Evolutionary conservation across 2,888 invertebrate species (phyloP).

Genomic region (Limnephilus lunatus): DNA sequence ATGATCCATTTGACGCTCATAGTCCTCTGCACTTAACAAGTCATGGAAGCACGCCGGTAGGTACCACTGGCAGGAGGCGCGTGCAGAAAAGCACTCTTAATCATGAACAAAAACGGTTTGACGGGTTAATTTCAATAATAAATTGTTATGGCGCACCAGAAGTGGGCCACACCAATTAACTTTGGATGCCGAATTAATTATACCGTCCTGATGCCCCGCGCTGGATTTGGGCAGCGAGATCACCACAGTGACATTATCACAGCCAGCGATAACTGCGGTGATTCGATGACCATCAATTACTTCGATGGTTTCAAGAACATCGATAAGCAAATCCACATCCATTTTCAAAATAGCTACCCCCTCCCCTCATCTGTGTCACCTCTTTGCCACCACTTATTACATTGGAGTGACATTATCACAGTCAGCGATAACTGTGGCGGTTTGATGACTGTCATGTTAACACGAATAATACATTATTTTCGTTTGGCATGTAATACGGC

Average conservation of each 20-base stretch:
- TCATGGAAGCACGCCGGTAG: constrained; percentile 15
- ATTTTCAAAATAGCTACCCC: too few relatives aligned
- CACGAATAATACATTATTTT: too few relatives aligned
- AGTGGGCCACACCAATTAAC: constrained; percentile 66
- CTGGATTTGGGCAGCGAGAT: constrained; percentile 58
- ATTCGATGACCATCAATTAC: not conserved
- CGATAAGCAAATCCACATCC: not conserved
- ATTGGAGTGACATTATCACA: constrained; percentile 38
- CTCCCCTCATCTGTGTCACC: too few relatives aligned
- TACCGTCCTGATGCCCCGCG: constrained; percentile 61
- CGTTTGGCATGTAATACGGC: too few relatives aligned
- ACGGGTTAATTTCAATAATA: constrained; percentile 77
- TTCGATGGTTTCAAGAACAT: not conserved
- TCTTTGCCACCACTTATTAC: too few relatives aligned
- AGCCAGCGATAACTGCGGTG: not conserved
- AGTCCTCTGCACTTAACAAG: not conserved
- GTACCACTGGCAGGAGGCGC: constrained; percentile 46
- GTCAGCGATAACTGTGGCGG: not conserved
- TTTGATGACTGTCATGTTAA: too few relatives aligned
- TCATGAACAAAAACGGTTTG: constrained; percentile 70
- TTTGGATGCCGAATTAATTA: constrained; percentile 65
- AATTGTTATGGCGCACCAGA: constrained; percentile 70
- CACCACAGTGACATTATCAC: constrained; percentile 37
- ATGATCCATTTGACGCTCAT: not conserved
- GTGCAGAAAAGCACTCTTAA: constrained; percentile 62